Conservation (phyloP, 2,797 vertebrate species). For the Periophthalmus magnuspinnatus region DNA sequence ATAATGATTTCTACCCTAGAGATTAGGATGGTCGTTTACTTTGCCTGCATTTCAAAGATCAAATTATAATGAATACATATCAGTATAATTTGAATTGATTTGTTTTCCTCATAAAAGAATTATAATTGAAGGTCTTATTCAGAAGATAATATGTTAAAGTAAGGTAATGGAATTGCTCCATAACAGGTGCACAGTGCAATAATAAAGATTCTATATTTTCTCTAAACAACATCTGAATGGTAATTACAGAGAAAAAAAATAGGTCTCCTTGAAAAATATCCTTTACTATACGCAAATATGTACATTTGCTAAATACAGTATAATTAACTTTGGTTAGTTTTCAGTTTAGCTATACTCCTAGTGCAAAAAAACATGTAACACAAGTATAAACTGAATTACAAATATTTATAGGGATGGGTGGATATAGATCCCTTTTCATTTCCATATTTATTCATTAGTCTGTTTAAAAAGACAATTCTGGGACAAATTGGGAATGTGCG, state of each 20-base stretch:
- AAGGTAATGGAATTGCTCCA: background rate
- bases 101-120: background rate
- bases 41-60: conserved; percentile 2
- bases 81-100: background rate
- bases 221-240: no score
- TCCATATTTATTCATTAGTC: no score
- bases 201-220: background rate
- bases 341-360: no score
- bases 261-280: no score
- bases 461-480: background rate
- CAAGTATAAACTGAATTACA: no score
- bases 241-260: conserved; percentile 39
- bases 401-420: no score
- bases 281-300: no score
- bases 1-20: background rate
- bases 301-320: no score
- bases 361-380: no score
- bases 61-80: conserved; percentile 9
- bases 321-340: no score
- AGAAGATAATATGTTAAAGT: background rate
- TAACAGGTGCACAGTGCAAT: background rate
- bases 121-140: no score
- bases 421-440: no score
- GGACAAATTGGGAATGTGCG: background rate
- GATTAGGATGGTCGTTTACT: conserved; percentile 1